These are phyloP conservation scores for Strix aluco DNA, from an alignment of 2,113 vertebrate genomes.

Conservation along the genomic window DNA sequence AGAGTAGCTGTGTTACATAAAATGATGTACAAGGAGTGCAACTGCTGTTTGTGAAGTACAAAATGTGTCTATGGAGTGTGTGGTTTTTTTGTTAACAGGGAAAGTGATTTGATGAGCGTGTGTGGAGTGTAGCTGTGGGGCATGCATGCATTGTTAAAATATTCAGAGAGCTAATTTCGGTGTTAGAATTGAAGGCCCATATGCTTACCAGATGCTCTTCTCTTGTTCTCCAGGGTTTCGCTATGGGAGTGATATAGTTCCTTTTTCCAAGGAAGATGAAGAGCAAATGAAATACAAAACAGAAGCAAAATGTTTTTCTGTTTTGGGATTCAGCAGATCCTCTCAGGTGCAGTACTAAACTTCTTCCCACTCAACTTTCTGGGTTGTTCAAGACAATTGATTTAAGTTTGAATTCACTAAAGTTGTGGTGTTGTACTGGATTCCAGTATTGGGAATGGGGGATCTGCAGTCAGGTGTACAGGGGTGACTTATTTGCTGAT, in stretches of 20 bases:
- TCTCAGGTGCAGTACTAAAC: slow-evolving; percentile 74
- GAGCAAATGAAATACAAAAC: slow-evolving; percentile 97
- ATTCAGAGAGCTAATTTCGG: slow-evolving; percentile 29
- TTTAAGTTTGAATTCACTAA: background rate
- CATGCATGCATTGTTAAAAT: slow-evolving; percentile 53
- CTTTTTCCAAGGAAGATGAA: slow-evolving; percentile 96
- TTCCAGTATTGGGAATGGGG: background rate
- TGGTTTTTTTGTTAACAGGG: slow-evolving; percentile 26
- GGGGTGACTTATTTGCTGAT: background rate
- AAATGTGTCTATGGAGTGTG: slow-evolving; percentile 27
- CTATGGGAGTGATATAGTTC: slow-evolving; percentile 95
- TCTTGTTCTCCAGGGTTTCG: slow-evolving; percentile 83
- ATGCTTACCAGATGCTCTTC: slow-evolving; percentile 61
- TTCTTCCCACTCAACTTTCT: background rate
- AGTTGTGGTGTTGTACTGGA: background rate
- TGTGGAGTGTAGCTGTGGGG: slow-evolving; percentile 22
- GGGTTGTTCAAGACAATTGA: background rate
- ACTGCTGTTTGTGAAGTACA: background rate
- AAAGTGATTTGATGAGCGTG: slow-evolving; percentile 37
- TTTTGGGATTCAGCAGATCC: slow-evolving; percentile 90
- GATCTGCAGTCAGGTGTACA: background rate
- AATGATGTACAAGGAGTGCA: background rate
- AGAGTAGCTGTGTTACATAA: slow-evolving; percentile 30
- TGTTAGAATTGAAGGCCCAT: slow-evolving; percentile 39
- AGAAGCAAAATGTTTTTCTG: slow-evolving; percentile 90